A percentile compares a stretch with the other conserved stretches of the same genome.
Evolutionary conservation across 2,797 vertebrate species (phyloP).

Genomic region (Sorex maritimensis): DNA sequence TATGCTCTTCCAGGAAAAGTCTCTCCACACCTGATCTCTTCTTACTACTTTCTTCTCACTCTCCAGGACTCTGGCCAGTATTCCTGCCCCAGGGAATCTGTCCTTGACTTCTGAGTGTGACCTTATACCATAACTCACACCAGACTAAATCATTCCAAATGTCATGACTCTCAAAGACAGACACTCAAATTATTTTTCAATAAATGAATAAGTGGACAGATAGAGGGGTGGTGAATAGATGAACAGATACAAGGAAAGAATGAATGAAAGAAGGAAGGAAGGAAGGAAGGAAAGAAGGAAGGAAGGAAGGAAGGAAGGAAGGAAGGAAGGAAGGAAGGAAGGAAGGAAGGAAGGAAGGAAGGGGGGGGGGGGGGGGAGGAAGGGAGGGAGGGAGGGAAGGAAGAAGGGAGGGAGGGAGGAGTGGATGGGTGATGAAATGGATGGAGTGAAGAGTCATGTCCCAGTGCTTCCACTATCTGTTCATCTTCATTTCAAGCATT

Average conservation of each 20-base stretch:
- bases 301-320: background rate
- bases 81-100: background rate
- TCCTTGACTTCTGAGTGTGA: background rate
- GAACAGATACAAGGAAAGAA: background rate
- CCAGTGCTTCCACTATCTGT: background rate
- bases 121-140: background rate
- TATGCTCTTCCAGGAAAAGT: background rate
- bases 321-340: too few species aligned
- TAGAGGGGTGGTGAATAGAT: background rate
- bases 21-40: background rate
- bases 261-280: too few species aligned
- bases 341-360: too few species aligned
- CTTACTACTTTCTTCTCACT: background rate
- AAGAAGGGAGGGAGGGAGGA: background rate
- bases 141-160: background rate
- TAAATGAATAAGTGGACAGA: background rate
- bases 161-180: background rate
- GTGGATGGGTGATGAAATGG: too few species aligned
- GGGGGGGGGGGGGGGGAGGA: too few species aligned
- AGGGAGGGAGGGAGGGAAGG: too few species aligned
- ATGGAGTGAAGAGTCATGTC: accelerated
- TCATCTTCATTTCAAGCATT: background rate
- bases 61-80: background rate
- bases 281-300: background rate
- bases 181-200: background rate